phyloP scores from a whole-genome alignment of 2,888 invertebrate species.

The Loripinus fragilis region DNA sequence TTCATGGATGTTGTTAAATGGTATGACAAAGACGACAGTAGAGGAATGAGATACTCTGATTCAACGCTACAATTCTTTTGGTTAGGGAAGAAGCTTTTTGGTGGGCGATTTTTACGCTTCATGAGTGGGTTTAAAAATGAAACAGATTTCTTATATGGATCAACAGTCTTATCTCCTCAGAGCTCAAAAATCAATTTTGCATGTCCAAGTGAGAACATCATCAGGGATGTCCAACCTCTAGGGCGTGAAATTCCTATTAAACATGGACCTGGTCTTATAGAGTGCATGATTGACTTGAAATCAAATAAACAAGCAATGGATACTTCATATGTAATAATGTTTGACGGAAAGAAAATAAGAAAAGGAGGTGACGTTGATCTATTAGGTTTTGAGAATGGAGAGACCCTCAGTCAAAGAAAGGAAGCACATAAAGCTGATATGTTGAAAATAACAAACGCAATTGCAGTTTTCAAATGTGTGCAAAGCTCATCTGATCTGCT shows the following conservation, averaged over 20 bases:
- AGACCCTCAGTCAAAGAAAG: not conserved
- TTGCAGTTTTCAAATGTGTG: not conserved
- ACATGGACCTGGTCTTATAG: not conserved
- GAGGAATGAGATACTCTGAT: slow-evolving; percentile 21
- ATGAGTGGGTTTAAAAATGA: slow-evolving; percentile 32
- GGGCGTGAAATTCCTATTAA: not conserved
- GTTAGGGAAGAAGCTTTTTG: slow-evolving; percentile 27
- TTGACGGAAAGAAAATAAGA: not conserved
- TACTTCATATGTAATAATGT: slow-evolving; percentile 2
- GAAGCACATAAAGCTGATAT: not conserved
- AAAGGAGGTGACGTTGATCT: not conserved
- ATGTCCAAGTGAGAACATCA: not conserved
- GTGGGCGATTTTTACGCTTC: slow-evolving; percentile 27
- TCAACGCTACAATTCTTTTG: slow-evolving; percentile 13
- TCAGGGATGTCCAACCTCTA: not conserved
- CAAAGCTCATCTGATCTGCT: not conserved
- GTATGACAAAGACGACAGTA: slow-evolving; percentile 11
- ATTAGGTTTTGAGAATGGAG: not conserved
- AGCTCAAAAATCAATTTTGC: not conserved
- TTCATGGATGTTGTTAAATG: not conserved
- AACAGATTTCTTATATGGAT: not conserved
- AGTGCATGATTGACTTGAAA: not conserved
- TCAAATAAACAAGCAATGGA: not conserved
- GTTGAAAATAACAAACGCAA: not conserved
- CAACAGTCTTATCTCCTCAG: not conserved